phyloP scores from a whole-genome alignment of 2,797 vertebrate genomes.

The Thamnophis elegans region DNA sequence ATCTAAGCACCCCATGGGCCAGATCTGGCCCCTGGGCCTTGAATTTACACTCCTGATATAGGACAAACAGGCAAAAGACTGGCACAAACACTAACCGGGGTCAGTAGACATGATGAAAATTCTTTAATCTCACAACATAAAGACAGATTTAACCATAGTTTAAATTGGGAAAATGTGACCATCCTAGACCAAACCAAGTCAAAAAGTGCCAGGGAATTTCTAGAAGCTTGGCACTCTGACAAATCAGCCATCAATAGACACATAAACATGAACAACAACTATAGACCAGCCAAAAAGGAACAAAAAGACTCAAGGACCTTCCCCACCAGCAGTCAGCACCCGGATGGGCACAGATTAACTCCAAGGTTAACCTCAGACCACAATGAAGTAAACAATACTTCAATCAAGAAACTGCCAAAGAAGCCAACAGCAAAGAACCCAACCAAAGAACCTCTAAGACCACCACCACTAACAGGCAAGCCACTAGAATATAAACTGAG shows the following conservation, averaged over 20 bases:
- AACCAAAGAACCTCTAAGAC: neutral
- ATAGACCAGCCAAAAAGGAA: neutral
- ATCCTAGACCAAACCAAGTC: neutral
- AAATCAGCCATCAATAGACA: neutral
- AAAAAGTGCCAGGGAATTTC: neutral
- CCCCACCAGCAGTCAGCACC: neutral
- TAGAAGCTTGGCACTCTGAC: neutral
- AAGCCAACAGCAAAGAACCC: neutral
- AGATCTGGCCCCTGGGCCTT: rapidly evolving
- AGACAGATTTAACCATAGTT: neutral
- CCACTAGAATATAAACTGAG: too few relatives aligned
- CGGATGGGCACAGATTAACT: neutral
- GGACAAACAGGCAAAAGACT: neutral
- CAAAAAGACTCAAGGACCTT: neutral
- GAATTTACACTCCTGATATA: too few relatives aligned
- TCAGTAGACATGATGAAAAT: neutral
- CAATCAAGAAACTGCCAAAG: neutral
- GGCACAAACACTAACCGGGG: neutral
- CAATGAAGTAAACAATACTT: neutral
- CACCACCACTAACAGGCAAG: neutral
- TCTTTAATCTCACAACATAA: neutral
- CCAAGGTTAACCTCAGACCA: neutral
- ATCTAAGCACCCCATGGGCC: too few relatives aligned
- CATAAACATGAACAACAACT: neutral
- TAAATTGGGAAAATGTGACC: neutral